phyloP scores from a whole-genome alignment of 2,797 vertebrate species.

The Oreonectes daqikongensis region DNA sequence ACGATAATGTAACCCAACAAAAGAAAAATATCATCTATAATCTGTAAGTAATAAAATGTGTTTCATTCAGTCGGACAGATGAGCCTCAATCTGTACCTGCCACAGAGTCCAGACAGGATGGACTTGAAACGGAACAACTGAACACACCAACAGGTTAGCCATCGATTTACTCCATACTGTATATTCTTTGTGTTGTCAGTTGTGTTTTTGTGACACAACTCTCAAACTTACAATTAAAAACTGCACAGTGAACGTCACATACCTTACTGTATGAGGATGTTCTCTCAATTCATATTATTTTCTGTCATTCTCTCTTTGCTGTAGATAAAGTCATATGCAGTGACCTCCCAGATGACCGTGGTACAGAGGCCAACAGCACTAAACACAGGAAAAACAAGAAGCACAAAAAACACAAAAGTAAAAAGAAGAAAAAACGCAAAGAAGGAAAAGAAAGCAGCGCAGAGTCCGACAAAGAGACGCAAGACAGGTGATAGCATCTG shows the following conservation, averaged over 20 bases:
- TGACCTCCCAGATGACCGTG: slow-evolving; percentile 25
- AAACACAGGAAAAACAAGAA: slow-evolving; percentile 74
- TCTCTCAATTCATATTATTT: no score
- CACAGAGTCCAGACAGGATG: slow-evolving; percentile 52
- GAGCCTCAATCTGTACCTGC: slow-evolving; percentile 71
- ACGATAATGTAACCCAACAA: no score
- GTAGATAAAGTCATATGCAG: slow-evolving; percentile 34
- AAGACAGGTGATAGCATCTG: slow-evolving; percentile 43
- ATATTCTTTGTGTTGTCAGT: neutral
- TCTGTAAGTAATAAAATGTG: slow-evolving; percentile 9
- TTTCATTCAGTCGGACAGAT: slow-evolving; percentile 73
- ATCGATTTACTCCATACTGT: neutral
- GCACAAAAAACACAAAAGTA: slow-evolving; percentile 79
- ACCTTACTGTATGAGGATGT: no score
- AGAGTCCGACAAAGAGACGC: slow-evolving; percentile 56
- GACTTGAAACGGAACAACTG: slow-evolving; percentile 56
- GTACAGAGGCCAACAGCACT: slow-evolving; percentile 37
- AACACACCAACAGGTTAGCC: slow-evolving; percentile 53
- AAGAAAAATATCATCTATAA: neutral
- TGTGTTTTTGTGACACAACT: neutral
- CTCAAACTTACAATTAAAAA: neutral
- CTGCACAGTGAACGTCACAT: no score
- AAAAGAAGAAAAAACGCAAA: slow-evolving; percentile 71
- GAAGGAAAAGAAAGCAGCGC: slow-evolving; percentile 70
- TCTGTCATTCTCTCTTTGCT: neutral